Percentiles rank a stretch among this genome's conserved stretches.
Conservation (phyloP, 2,113 vertebrate species). For the Corythornis vintsioides region DNA sequence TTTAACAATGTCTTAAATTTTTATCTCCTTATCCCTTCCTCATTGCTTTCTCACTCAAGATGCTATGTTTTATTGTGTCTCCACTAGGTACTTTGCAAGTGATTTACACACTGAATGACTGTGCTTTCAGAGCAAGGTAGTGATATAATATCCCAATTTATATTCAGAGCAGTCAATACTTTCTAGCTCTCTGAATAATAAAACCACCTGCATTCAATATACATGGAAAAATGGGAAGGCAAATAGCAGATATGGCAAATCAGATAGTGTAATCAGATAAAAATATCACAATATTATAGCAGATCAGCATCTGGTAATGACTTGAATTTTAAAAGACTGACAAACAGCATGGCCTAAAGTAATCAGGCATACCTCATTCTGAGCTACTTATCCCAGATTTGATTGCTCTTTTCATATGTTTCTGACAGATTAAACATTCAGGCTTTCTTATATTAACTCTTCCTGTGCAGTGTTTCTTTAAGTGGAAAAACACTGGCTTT, state of each 20-base stretch:
- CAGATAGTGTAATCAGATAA: slow-evolving; percentile 90
- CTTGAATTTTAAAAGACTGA: slow-evolving; percentile 84
- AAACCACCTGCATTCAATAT: slow-evolving; percentile 90
- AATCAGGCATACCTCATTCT: slow-evolving; percentile 76
- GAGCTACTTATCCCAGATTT: slow-evolving; percentile 74
- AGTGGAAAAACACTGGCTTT: slow-evolving; percentile 35
- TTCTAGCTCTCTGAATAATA: slow-evolving; percentile 84
- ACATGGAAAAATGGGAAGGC: slow-evolving; percentile 85
- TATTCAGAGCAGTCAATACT: slow-evolving; percentile 85
- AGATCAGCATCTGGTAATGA: slow-evolving; percentile 84
- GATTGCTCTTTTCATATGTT: slow-evolving; percentile 77
- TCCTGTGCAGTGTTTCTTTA: slow-evolving; percentile 36
- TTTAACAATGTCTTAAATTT: slow-evolving; percentile 81
- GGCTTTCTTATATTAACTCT: slow-evolving; percentile 77
- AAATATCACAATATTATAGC: slow-evolving; percentile 90
- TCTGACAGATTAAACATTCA: slow-evolving; percentile 78
- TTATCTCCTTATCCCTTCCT: slow-evolving; percentile 79
- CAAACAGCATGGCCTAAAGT: slow-evolving; percentile 81
- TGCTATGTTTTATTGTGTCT: slow-evolving; percentile 87
- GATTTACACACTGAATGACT: slow-evolving; percentile 79
- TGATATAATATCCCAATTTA: slow-evolving; percentile 91
- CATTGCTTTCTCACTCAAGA: slow-evolving; percentile 81
- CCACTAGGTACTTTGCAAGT: slow-evolving; percentile 77
- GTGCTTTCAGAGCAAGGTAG: slow-evolving; percentile 87
- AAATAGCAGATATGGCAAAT: slow-evolving; percentile 87